Evolutionary conservation across 2,888 invertebrate species (phyloP).

Genomic region (Gerris lacustris): DNA sequence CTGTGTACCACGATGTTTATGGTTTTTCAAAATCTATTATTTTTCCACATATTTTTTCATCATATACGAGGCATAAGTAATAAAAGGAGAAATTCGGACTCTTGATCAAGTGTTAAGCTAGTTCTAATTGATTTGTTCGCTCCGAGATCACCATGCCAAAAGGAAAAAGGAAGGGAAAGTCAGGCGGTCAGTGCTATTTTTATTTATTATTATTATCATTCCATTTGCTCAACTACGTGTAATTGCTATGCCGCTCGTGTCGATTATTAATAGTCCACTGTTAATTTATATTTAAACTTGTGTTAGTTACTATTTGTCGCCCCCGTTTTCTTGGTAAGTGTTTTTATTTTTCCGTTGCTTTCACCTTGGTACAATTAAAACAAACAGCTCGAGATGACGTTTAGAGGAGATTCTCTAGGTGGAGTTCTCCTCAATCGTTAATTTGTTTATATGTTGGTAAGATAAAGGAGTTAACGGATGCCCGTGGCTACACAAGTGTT

Average conservation of each 20-base stretch:
- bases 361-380: no score
- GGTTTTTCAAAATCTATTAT: slow-evolving; percentile 27
- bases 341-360: no score
- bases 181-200: slow-evolving; percentile 38
- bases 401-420: no score
- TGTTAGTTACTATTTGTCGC: no score
- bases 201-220: slow-evolving; percentile 1
- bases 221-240: slow-evolving; percentile 6
- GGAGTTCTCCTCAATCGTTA: no score
- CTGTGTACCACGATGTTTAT: slow-evolving; percentile 27
- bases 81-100: slow-evolving; percentile 63
- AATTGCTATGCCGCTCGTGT: slow-evolving; percentile 14
- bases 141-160: slow-evolving; percentile 52
- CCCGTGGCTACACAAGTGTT: no score
- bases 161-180: slow-evolving; percentile 63
- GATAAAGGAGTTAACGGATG: no score
- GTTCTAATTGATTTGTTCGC: slow-evolving; percentile 32
- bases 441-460: no score
- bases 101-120: slow-evolving; percentile 58
- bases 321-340: no score
- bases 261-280: no score
- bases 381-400: no score
- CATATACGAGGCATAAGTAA: slow-evolving; percentile 57
- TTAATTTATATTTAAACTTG: no score
- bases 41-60: slow-evolving; percentile 40